Base-by-base conservation (phyloP, 1,140 invertebrate genomes). In the Chironomus striatipennis region DNA sequence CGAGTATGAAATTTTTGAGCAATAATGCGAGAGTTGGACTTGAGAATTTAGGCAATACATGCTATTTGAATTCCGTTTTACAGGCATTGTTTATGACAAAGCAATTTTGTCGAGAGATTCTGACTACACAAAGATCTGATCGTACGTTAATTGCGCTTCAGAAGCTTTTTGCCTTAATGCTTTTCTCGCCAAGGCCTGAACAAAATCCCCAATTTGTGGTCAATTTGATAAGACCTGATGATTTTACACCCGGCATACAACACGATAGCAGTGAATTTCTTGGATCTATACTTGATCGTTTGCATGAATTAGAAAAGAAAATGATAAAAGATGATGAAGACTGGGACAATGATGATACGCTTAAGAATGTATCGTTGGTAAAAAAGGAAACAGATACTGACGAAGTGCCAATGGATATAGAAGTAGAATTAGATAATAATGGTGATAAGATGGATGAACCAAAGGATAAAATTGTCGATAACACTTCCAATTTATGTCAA, bases 221-320 rank as follows among this genome's bases (percentile, higher is more conserved):
- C 64, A 83, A 85, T 73, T 85, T 87, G 0, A 87, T 90, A 0
- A 84, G 89, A 76, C 93, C 93, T 9, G 86, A 90, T 0, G 91
- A 90, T 79, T 95, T 96, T 80, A 85, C 87, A 24, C 84, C 85
- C 21, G 89, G 91, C 21, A 86, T 90, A 77, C 93, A 95, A 78
- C 93, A 96, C 79, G 93, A 95, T 79, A 94, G 92, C 81, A 93
- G 92, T 2, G 93, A 96, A 84, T 95, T 93, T 84, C 85, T 96
- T 67, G 89, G 90, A 85, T 91, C 89, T 80, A 80, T 92, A 4
- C 81, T 92, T 74, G 90, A 92, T 78, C 83, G 87, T 73, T 78
- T 92, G n/a, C 89, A 91, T 75, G 90, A 91, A 79, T 87, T 91
- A 78, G 89, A 91, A 78, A 85, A 85, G 18, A 65, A 47, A 43